Percentiles rank a stretch among this genome's conserved stretches.
These are phyloP conservation scores for Hippocampus abdominalis DNA, from an alignment of 2,113 vertebrate genomes.

Conservation along the genomic window DNA sequence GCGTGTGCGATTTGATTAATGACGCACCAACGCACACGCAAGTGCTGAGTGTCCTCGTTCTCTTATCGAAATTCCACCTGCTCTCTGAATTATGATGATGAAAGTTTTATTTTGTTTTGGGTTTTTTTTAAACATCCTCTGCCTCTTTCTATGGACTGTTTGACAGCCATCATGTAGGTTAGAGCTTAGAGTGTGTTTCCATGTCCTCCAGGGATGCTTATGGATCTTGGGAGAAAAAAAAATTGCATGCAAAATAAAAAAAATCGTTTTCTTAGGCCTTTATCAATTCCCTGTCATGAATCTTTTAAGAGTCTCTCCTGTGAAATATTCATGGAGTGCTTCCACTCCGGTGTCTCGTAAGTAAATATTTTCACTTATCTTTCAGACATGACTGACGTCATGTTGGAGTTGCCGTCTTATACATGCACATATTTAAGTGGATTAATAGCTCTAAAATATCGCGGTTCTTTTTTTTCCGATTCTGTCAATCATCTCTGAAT, in stretches of 20 bases:
- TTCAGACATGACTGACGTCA: conserved; percentile 4
- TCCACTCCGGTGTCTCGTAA: conserved; percentile 11
- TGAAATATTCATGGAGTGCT: conserved; percentile 31
- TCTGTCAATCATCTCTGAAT: background rate
- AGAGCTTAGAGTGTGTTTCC: background rate
- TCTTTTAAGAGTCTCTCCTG: conserved; percentile 26
- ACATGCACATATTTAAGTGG: conserved; percentile 1
- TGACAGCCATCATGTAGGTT: background rate
- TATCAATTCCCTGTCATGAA: conserved; percentile 10
- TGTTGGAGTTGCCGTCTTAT: conserved; percentile 10
- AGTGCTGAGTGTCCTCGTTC: background rate
- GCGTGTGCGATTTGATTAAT: conserved; percentile 17
- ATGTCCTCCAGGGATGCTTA: background rate
- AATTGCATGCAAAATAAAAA: background rate
- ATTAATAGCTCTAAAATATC: background rate
- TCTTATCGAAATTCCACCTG: background rate
- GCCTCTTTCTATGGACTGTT: background rate
- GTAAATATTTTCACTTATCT: conserved; percentile 23
- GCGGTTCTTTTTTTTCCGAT: background rate
- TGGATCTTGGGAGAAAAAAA: background rate
- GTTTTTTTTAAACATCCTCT: background rate
- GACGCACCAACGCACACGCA: background rate
- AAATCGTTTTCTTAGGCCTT: conserved; percentile 7
- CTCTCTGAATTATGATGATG: background rate
- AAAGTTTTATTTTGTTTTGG: background rate